Conservation (phyloP, 1,140 invertebrate species). For the Chrysopa pallens region DNA sequence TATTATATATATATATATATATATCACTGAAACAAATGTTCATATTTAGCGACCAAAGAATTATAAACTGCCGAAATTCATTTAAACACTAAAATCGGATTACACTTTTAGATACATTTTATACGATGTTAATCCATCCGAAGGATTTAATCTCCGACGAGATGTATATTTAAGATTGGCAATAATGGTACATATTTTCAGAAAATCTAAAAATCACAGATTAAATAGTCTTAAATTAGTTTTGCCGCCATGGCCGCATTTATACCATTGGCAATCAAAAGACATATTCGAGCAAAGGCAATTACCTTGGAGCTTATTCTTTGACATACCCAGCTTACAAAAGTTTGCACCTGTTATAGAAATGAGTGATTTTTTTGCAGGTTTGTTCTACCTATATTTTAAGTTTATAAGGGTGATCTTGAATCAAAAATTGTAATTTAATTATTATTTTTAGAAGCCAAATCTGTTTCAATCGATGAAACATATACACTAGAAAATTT, state of each 20-base stretch:
- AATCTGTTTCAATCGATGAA: constrained; percentile 40
- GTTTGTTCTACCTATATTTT: constrained; percentile 18
- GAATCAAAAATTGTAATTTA: neutral
- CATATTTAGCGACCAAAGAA: too few relatives aligned
- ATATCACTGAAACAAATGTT: too few relatives aligned
- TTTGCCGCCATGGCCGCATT: constrained; percentile 74
- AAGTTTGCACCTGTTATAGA: constrained; percentile 76
- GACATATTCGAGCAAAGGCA: constrained; percentile 27
- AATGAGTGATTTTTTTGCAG: constrained; percentile 60
- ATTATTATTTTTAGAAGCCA: neutral
- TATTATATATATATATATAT: too few relatives aligned
- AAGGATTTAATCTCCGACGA: constrained; percentile 91
- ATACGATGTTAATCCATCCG: constrained; percentile 85
- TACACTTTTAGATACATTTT: constrained; percentile 43
- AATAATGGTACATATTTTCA: constrained; percentile 50
- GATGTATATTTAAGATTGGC: constrained; percentile 92
- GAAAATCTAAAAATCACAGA: constrained; percentile 24
- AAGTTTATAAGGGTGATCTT: constrained; percentile 7
- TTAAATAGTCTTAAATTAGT: constrained; percentile 39
- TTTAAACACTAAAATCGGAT: too few relatives aligned
- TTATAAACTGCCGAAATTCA: too few relatives aligned
- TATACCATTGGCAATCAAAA: constrained; percentile 76
- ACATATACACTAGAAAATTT: constrained; percentile 75
- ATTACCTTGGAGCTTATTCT: constrained; percentile 68
- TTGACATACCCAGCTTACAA: constrained; percentile 64